Evolutionary conservation across 2,888 invertebrate species (phyloP).

Genomic region (Caenorhabditis macrosperma): DNA sequence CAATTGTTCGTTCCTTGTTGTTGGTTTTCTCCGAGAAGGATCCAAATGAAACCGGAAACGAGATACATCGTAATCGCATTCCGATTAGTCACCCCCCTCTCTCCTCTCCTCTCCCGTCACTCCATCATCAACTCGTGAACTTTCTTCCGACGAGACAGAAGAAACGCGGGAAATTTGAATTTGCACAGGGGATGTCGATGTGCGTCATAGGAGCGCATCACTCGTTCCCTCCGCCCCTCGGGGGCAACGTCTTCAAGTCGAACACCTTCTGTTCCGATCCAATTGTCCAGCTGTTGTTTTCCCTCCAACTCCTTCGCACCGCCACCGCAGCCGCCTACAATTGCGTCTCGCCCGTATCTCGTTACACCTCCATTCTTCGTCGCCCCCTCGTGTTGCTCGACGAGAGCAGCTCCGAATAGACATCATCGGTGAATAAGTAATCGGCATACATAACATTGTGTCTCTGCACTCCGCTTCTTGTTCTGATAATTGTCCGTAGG

Average conservation of each 20-base stretch:
- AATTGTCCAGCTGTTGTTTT: not conserved
- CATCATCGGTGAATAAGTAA: slow-evolving; percentile 39
- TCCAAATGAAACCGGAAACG: not conserved
- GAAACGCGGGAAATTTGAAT: slow-evolving; percentile 36
- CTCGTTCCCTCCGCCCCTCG: not conserved
- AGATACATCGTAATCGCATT: not conserved
- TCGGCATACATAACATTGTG: slow-evolving; percentile 1
- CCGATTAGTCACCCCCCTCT: slow-evolving; percentile 3
- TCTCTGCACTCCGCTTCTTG: slow-evolving; percentile 3
- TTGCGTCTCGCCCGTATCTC: slow-evolving; percentile 10
- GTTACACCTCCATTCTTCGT: slow-evolving; percentile 37
- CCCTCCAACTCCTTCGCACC: not conserved
- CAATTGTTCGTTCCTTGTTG: not conserved
- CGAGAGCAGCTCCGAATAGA: too few relatives aligned
- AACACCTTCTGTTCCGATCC: not conserved
- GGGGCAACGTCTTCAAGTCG: not conserved
- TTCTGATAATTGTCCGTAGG: slow-evolving; percentile 25
- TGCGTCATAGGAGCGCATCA: slow-evolving; percentile 23
- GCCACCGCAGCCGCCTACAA: slow-evolving; percentile 1
- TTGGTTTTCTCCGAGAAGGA: not conserved
- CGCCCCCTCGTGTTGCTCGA: not conserved
- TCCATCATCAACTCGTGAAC: slow-evolving; percentile 16
- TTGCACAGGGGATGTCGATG: slow-evolving; percentile 30
- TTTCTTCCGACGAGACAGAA: not conserved
- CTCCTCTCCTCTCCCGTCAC: not conserved